phyloP scores from a whole-genome alignment of 2,888 invertebrate species.

The Chelonus formosanus region DNA sequence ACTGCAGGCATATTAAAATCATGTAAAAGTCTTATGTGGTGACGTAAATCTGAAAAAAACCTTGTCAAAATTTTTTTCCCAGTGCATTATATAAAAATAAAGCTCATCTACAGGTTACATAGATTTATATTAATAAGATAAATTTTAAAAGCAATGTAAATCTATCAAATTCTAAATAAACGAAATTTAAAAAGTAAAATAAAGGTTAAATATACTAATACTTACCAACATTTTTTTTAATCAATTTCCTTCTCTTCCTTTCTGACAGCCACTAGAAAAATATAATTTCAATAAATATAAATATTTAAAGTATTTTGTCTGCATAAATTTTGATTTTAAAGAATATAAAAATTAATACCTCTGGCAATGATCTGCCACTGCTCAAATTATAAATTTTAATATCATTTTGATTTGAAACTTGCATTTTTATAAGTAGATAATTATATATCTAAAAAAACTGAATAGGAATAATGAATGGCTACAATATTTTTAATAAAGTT shows the following conservation, averaged over 20 bases:
- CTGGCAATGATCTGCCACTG: constrained; percentile 95
- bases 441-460: no score
- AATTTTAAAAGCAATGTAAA: no score
- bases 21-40: constrained; percentile 95
- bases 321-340: neutral
- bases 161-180: constrained; percentile 4
- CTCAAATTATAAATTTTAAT: constrained; percentile 98
- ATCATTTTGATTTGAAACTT: constrained; percentile 92
- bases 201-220: constrained; percentile 18
- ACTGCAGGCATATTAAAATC: constrained; percentile 99
- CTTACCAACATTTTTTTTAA: constrained; percentile 84
- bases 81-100: no score
- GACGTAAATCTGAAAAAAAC: constrained; percentile 74
- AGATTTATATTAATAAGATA: no score
- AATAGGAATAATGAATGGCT: no score
- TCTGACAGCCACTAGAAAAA: constrained; percentile 84
- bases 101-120: no score
- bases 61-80: constrained; percentile 1
- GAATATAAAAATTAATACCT: constrained; percentile 72
- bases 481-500: no score
- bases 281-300: constrained; percentile 36
- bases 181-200: neutral
- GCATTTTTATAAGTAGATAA: constrained; percentile 70
- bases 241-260: constrained; percentile 79
- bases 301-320: constrained; percentile 26